Percentiles rank a stretch among this genome's conserved stretches.
Evolutionary conservation across 2,888 invertebrate genomes (phyloP).

Genomic region (Athrips mouffetella): DNA sequence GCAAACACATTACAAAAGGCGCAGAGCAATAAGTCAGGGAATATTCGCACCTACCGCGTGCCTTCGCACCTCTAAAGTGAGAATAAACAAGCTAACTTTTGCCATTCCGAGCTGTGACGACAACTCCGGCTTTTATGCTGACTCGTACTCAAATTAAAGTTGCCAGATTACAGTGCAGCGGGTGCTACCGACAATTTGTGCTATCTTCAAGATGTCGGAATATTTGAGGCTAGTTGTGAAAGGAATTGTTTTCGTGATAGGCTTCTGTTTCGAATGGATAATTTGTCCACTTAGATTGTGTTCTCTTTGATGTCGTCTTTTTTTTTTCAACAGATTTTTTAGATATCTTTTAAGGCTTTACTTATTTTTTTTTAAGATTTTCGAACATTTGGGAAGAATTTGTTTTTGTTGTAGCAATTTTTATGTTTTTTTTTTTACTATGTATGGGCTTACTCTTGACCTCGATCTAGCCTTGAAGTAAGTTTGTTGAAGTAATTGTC

Average conservation of each 20-base stretch:
- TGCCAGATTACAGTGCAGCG: conserved; percentile 47
- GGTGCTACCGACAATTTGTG: conserved; percentile 33
- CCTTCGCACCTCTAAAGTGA: conserved; percentile 50
- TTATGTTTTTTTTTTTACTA: too few species aligned
- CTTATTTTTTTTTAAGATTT: too few species aligned
- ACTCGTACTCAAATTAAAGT: conserved; percentile 49
- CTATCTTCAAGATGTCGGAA: conserved; percentile 23
- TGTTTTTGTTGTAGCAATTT: too few species aligned
- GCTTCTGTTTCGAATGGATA: conserved; percentile 1
- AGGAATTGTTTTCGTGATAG: conserved; percentile 12
- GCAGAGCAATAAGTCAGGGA: conserved; percentile 40
- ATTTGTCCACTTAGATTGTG: not conserved
- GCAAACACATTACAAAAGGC: conserved; percentile 19
- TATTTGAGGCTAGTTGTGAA: conserved; percentile 16
- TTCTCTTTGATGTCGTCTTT: not conserved
- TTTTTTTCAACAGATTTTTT: not conserved
- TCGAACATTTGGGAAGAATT: too few species aligned
- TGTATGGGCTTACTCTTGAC: too few species aligned
- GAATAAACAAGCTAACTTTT: conserved; percentile 67
- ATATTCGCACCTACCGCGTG: conserved; percentile 54
- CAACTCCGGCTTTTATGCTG: conserved; percentile 45
- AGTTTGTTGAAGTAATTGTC: too few species aligned
- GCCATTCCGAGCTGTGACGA: conserved; percentile 51
- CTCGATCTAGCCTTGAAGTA: too few species aligned
- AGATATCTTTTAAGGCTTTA: too few species aligned